Evolutionary conservation across 2,113 vertebrate genomes (phyloP).

Genomic region (Sebastes schlegelii): DNA sequence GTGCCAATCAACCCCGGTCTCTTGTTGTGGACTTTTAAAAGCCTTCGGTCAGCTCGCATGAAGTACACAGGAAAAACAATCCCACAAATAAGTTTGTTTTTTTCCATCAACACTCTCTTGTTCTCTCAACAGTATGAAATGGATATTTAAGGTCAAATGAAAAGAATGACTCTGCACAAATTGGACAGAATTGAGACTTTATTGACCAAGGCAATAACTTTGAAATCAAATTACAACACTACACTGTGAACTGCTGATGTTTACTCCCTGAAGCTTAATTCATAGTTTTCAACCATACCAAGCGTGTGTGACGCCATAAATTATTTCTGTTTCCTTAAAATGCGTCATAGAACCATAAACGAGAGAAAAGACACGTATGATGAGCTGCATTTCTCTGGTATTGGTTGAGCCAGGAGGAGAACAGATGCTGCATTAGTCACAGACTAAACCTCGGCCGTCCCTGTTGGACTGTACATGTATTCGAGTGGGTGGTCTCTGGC

Average conservation of each 20-base stretch:
- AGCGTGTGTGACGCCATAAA: neutral
- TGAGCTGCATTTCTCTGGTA: constrained; percentile 3
- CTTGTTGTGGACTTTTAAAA: constrained; percentile 15
- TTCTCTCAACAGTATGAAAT: neutral
- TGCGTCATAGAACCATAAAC: constrained; percentile 23
- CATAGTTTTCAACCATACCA: neutral
- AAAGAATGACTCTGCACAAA: constrained; percentile 28
- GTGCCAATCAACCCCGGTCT: no score
- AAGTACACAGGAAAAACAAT: neutral
- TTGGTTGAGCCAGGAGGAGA: constrained; percentile 25
- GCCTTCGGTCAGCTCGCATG: neutral
- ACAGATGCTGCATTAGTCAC: constrained; percentile 54
- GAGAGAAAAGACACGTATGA: neutral
- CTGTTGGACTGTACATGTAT: constrained; percentile 44
- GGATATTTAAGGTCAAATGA: constrained; percentile 27
- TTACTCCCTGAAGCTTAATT: constrained; percentile 9
- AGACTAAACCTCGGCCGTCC: constrained; percentile 30
- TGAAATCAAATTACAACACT: constrained; percentile 25
- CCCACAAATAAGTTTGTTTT: neutral
- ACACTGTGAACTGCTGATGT: neutral
- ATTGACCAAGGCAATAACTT: constrained; percentile 22
- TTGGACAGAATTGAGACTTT: constrained; percentile 2
- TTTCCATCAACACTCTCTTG: neutral
- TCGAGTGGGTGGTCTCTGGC: constrained; percentile 65
- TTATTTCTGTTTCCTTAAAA: neutral